Base-by-base conservation (phyloP, 2,888 invertebrate genomes). In the Melikaiella ostensackeni region DNA sequence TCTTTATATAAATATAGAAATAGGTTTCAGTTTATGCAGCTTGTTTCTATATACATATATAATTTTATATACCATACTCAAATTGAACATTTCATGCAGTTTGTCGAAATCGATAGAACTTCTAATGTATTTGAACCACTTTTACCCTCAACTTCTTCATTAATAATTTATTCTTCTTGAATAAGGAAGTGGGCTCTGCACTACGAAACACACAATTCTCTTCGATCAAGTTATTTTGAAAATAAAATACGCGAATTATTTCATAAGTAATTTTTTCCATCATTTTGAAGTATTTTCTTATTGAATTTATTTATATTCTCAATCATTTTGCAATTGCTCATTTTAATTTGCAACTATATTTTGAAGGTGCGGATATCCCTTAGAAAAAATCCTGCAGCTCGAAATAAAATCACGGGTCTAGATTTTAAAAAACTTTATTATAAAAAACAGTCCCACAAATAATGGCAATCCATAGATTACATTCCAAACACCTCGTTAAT, bases 391-490 rank as follows among this genome's bases (percentile, higher is more conserved):
- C 73, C 75, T 61, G 38, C 27, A 13, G 5, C 57, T 79, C 16
- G 24, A 62, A 66, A 55, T 46, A 35, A 78, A 66, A 55, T 61
- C n/a, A 81, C 82, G 35, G 57, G 7, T 74, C 50, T 79, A 79
- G 80, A 79, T 81, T 80, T 83, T 76, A 82, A 83, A 79, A 77
- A 82, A 81, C 78, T 85, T 85, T 85, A 84, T 84, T 83, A 83
- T 76, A 78, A 84, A 85, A 85, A 83, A 85, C 81, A 84, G 77
- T 84, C 80, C 82, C 82, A 80, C 81, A 82, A 82, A 84, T 84
- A 80, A 83, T 84, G 78, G 76, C 80, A 77, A 83, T 80, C 80
- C 78, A 79, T 82, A 77, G 75, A 70, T 80, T 86, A 84, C 84
- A 86, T 82, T 85, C 80, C 82, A 82, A 84, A 84, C 82, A 86